These are phyloP conservation scores for Rotaria socialis DNA, from an alignment of 2,888 invertebrate genomes.

Conservation along the genomic window DNA sequence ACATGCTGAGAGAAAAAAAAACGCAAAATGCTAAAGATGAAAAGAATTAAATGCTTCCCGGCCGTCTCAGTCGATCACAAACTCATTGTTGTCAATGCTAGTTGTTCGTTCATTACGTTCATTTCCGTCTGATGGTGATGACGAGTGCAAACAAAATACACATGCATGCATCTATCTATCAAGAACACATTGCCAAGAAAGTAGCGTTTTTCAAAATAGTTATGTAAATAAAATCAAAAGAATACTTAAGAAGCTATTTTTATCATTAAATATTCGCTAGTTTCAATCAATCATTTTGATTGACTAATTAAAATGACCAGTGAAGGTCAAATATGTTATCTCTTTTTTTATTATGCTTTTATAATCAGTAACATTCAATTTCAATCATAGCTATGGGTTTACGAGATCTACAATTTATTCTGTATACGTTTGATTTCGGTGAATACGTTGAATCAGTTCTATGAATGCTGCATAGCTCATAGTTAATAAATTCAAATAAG, in stretches of 20 bases:
- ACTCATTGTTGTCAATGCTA: neutral
- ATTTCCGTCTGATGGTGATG: neutral
- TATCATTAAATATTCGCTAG: neutral
- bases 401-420: neutral
- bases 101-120: conserved; percentile 13
- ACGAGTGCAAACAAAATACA: neutral
- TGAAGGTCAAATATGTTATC: neutral
- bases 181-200: neutral
- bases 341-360: neutral
- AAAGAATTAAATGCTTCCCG: neutral
- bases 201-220: neutral
- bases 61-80: neutral
- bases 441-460: neutral
- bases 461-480: neutral
- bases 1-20: neutral
- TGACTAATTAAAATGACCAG: neutral
- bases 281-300: neutral
- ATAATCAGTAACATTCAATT: neutral
- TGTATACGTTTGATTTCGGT: neutral
- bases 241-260: neutral
- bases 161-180: neutral
- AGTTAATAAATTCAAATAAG: neutral
- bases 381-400: neutral
- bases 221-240: neutral
- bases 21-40: neutral